Evolutionary conservation across 1,140 invertebrate species (phyloP).

Genomic region (Nylanderia fulva): DNA sequence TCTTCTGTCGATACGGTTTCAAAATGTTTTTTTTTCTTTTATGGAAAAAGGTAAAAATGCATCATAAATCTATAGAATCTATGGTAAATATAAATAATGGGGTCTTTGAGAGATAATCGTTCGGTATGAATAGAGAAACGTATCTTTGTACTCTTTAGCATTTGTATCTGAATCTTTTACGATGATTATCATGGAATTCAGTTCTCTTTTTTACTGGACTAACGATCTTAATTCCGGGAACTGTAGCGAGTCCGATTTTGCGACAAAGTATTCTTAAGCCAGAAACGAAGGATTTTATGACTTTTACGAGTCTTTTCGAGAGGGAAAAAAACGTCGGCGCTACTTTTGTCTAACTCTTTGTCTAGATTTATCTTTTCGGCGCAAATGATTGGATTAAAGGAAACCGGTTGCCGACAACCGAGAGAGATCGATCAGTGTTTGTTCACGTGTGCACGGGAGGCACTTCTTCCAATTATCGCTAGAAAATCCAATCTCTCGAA

Average conservation of each 20-base stretch:
- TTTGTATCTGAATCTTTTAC: background rate
- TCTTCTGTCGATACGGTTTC: background rate
- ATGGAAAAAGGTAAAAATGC: no score
- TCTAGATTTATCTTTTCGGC: background rate
- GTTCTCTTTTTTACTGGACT: background rate
- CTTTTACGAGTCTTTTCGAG: slow-evolving; percentile 15
- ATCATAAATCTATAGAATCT: background rate
- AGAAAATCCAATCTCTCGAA: slow-evolving; percentile 41
- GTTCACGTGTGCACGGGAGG: slow-evolving; percentile 16
- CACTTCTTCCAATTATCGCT: slow-evolving; percentile 28
- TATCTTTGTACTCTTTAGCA: no score
- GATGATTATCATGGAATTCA: slow-evolving; percentile 19
- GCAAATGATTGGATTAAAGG: slow-evolving; percentile 10
- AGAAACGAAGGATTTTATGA: slow-evolving; percentile 40
- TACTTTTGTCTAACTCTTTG: background rate
- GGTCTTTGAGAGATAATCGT: background rate
- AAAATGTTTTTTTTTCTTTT: background rate
- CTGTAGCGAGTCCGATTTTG: slow-evolving; percentile 15
- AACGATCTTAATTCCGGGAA: slow-evolving; percentile 7
- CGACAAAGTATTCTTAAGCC: slow-evolving; percentile 10
- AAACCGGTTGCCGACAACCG: background rate
- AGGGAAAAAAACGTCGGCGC: slow-evolving; percentile 19
- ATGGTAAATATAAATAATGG: background rate
- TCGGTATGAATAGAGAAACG: background rate
- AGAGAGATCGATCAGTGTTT: slow-evolving; percentile 19